phyloP scores from a whole-genome alignment of 2,888 invertebrate species.

The Agriotes lineatus region DNA sequence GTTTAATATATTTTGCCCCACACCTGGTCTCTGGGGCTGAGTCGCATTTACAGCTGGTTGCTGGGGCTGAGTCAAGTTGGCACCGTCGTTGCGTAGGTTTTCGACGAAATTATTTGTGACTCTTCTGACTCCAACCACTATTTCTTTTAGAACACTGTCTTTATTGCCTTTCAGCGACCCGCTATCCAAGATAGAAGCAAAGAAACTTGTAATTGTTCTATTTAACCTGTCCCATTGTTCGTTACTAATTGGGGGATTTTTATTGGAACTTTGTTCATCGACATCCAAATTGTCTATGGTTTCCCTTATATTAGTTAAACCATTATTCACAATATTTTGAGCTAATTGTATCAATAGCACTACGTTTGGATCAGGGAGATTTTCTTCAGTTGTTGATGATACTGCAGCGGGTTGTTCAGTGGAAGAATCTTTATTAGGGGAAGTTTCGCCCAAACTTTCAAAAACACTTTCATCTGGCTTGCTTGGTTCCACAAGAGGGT shows the following conservation, averaged over 20 bases:
- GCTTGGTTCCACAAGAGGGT: neutral
- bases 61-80: no score
- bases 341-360: constrained; percentile 35
- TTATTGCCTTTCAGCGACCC: neutral
- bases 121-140: constrained; percentile 18
- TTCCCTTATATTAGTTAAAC: constrained; percentile 25
- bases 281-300: constrained; percentile 18
- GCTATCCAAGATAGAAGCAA: constrained; percentile 18
- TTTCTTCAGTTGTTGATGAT: constrained; percentile 21
- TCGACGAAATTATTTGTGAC: constrained; percentile 26
- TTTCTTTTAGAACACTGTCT: constrained; percentile 15
- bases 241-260: constrained; percentile 17
- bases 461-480: neutral
- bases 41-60: no score
- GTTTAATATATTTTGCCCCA: constrained; percentile 23
- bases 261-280: neutral
- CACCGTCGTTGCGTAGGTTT: constrained; percentile 6
- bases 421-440: neutral
- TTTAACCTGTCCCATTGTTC: constrained; percentile 34
- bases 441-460: neutral
- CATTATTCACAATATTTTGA: constrained; percentile 27
- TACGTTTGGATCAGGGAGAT: constrained; percentile 28
- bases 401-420: neutral
- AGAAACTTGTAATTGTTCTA: constrained; percentile 32
- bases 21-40: neutral